A percentile compares a stretch with the other conserved stretches of the same genome.
Evolutionary conservation across 2,113 vertebrate genomes (phyloP).

Genomic region (Solea solea): DNA sequence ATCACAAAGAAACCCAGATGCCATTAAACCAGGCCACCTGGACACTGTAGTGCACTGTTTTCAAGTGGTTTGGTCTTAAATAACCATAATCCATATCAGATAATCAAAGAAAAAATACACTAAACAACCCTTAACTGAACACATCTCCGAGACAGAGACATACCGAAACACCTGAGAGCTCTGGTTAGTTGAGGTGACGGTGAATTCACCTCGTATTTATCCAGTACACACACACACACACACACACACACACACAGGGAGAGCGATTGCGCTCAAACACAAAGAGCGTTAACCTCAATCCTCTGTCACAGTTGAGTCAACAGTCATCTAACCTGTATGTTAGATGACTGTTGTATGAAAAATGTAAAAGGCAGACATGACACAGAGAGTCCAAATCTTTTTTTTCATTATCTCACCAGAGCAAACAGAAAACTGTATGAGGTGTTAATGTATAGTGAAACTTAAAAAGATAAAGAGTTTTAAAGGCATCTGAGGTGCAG

Average conservation of each 20-base stretch:
- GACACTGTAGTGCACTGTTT: neutral
- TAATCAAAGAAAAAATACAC: neutral
- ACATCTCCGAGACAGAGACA: neutral
- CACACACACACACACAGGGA: too few relatives aligned
- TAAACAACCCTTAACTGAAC: neutral
- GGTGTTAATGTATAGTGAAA: too few relatives aligned
- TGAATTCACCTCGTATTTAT: neutral
- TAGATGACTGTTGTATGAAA: neutral
- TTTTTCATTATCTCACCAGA: too few relatives aligned
- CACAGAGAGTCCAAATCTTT: too few relatives aligned
- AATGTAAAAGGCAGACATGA: too few relatives aligned
- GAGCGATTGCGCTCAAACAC: neutral
- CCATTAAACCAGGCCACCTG: neutral
- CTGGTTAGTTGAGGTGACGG: neutral
- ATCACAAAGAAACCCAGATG: neutral
- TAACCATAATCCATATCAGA: neutral
- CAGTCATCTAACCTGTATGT: neutral
- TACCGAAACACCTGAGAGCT: neutral
- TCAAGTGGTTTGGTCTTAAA: neutral
- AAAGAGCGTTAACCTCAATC: constrained; percentile 6
- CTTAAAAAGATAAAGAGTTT: too few relatives aligned
- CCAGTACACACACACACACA: neutral
- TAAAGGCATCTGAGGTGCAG: neutral
- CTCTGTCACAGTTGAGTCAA: constrained; percentile 3
- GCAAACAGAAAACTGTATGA: too few relatives aligned